phyloP scores from a whole-genome alignment of 2,113 vertebrate genomes.

The Clinocottus analis region DNA sequence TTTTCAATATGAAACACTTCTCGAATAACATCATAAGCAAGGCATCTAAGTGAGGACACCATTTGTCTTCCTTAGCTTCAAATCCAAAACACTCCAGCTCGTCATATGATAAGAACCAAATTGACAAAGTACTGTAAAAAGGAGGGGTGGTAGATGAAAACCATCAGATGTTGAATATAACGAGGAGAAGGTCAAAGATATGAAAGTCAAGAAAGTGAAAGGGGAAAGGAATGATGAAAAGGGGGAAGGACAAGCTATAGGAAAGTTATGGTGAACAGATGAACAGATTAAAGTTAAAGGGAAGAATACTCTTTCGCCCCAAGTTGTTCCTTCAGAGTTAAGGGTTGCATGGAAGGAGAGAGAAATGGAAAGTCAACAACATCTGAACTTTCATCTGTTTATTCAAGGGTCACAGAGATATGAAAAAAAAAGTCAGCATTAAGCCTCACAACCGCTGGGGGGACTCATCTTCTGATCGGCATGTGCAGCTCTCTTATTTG shows the following conservation, averaged over 20 bases:
- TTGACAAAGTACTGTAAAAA: constrained; percentile 8
- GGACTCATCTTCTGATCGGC: constrained; percentile 10
- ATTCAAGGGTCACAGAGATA: constrained; percentile 9
- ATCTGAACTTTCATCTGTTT: constrained; percentile 22
- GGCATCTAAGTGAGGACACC: neutral
- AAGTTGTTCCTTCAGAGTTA: constrained; percentile 4
- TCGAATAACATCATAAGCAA: neutral
- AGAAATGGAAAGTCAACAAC: constrained; percentile 19
- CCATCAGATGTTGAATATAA: constrained; percentile 27
- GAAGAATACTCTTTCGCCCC: neutral
- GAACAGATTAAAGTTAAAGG: constrained; percentile 13
- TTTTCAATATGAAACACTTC: constrained; percentile 2
- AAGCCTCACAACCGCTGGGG: constrained; percentile 9
- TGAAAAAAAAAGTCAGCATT: neutral
- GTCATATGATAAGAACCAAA: constrained; percentile 38
- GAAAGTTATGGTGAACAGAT: constrained; percentile 12
- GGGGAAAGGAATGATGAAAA: neutral
- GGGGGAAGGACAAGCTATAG: neutral
- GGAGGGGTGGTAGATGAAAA: constrained; percentile 10
- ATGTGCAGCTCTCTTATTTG: too few species aligned
- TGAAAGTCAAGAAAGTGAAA: constrained; percentile 10
- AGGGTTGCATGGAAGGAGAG: neutral
- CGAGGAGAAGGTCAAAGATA: constrained; percentile 19
- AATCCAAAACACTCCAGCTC: constrained; percentile 9
- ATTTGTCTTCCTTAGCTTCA: constrained; percentile 43